phyloP scores from a whole-genome alignment of 2,797 vertebrate species.

The Delichon dasypus region DNA sequence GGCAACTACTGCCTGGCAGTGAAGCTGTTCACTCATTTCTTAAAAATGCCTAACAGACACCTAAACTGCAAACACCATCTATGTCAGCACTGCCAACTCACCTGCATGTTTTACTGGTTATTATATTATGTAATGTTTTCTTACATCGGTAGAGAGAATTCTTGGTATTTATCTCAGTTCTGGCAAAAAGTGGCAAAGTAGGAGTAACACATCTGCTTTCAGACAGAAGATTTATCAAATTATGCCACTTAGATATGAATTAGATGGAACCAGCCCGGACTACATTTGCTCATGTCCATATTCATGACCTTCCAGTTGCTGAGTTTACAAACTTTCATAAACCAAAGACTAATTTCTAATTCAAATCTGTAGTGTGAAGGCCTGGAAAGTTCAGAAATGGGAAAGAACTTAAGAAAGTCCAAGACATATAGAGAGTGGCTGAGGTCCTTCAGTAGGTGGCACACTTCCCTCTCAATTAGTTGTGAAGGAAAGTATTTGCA shows the following conservation, averaged over 20 bases:
- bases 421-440: background rate
- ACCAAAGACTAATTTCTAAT: background rate
- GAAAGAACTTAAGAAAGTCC: background rate
- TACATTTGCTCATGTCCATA: background rate
- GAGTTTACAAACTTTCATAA: background rate
- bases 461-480: conserved; percentile 51
- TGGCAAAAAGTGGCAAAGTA: background rate
- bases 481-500: background rate
- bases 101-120: background rate
- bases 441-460: conserved; percentile 63
- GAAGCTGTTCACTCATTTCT: background rate
- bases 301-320: background rate
- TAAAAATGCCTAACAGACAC: background rate
- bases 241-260: background rate
- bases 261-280: background rate
- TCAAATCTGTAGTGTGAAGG: background rate
- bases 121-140: background rate
- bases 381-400: background rate
- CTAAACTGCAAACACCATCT: background rate
- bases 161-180: background rate
- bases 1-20: background rate
- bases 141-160: background rate
- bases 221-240: background rate
- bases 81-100: background rate
- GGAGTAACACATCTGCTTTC: background rate